A percentile compares a stretch with the other conserved stretches of the same genome.
These are phyloP conservation scores for Labia minor DNA, from an alignment of 2,888 invertebrate genomes.

Conservation along the genomic window DNA sequence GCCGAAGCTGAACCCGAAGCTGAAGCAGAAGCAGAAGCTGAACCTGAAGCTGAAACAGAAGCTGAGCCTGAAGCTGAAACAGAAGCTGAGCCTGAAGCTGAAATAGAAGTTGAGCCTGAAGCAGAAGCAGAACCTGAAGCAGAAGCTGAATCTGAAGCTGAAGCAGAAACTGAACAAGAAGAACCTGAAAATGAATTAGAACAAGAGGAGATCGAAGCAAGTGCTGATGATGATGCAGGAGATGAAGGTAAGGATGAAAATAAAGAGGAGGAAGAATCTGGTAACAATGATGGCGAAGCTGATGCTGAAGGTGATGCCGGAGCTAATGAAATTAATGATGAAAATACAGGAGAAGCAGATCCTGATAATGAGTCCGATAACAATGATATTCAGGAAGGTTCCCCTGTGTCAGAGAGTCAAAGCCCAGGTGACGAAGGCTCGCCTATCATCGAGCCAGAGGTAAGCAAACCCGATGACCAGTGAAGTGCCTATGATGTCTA, in stretches of 20 bases:
- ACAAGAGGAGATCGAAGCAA: constrained; percentile 17
- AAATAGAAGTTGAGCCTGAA: constrained; percentile 20
- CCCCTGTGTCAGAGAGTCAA: neutral
- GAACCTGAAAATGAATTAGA: constrained; percentile 23
- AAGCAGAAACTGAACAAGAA: constrained; percentile 22
- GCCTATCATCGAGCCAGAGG: neutral
- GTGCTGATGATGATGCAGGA: constrained; percentile 24
- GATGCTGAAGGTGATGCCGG: constrained; percentile 22
- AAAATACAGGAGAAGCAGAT: constrained; percentile 22
- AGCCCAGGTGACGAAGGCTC: neutral
- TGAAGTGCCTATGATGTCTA: neutral
- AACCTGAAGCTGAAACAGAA: constrained; percentile 24
- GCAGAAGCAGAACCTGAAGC: constrained; percentile 14
- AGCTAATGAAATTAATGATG: constrained; percentile 26
- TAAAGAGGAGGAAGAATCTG: constrained; percentile 26
- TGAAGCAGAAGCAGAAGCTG: constrained; percentile 24
- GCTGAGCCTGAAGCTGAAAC: constrained; percentile 23
- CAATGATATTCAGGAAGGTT: neutral
- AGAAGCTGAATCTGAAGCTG: constrained; percentile 19
- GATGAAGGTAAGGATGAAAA: constrained; percentile 24
- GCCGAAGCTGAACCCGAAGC: constrained; percentile 2
- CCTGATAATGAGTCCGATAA: neutral
- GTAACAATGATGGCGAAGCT: constrained; percentile 26
- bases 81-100: constrained; percentile 25
- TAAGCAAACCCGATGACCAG: neutral